Percentiles rank a stretch among this genome's conserved stretches.
These are phyloP conservation scores for Exocentrus adspersus DNA, from an alignment of 2,888 invertebrate species.

Conservation along the genomic window DNA sequence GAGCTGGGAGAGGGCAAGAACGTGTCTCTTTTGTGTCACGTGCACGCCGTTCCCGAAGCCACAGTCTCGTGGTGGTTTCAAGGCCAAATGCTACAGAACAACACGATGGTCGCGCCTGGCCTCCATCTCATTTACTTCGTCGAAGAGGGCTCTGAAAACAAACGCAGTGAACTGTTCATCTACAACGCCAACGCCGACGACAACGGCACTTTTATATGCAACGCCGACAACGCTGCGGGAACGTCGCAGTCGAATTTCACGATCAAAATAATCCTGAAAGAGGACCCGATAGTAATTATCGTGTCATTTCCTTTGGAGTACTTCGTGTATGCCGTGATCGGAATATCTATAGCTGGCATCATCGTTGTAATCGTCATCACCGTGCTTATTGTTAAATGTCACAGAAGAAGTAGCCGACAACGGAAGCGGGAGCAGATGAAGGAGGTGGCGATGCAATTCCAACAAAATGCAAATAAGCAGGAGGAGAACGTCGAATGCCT, in stretches of 20 bases:
- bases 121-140: slow-evolving; percentile 76
- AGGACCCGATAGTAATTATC: slow-evolving; percentile 76
- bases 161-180: slow-evolving; percentile 82
- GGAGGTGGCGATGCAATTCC: slow-evolving; percentile 66
- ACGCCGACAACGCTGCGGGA: slow-evolving; percentile 87
- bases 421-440: slow-evolving; percentile 69
- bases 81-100: slow-evolving; percentile 82
- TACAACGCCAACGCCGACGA: slow-evolving; percentile 81
- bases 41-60: slow-evolving; percentile 84
- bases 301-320: slow-evolving; percentile 73
- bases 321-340: slow-evolving; percentile 73
- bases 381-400: slow-evolving; percentile 67
- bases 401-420: slow-evolving; percentile 50
- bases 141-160: slow-evolving; percentile 77
- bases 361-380: slow-evolving; percentile 74
- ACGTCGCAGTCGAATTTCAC: slow-evolving; percentile 83
- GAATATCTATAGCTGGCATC: slow-evolving; percentile 71
- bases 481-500: slow-evolving; percentile 45
- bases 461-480: slow-evolving; percentile 49
- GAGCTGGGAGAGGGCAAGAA: slow-evolving; percentile 85
- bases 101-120: slow-evolving; percentile 74
- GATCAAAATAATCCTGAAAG: slow-evolving; percentile 77
- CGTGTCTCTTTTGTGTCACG: slow-evolving; percentile 81
- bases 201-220: slow-evolving; percentile 87
- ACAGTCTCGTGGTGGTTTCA: slow-evolving; percentile 86